Evolutionary conservation across 2,797 vertebrate genomes (phyloP).

Genomic region (Anableps anableps): DNA sequence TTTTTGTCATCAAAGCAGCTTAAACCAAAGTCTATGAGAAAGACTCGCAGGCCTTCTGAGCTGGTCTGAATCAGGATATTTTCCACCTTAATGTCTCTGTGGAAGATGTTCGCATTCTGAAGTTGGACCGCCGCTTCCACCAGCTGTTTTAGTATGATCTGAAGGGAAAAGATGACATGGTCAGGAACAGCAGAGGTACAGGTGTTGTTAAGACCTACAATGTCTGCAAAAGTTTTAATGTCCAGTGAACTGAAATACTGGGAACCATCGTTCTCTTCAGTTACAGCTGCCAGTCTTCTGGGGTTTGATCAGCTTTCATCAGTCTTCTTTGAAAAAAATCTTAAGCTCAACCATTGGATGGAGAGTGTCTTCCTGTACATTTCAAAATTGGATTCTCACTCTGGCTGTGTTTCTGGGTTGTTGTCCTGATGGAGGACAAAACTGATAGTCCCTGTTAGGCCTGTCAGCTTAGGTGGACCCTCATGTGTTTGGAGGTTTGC

Average conservation of each 20-base stretch:
- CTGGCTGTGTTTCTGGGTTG: no score
- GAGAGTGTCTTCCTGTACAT: no score
- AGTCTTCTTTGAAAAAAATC: neutral
- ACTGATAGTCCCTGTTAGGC: no score
- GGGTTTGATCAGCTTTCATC: no score
- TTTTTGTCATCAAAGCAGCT: conserved; percentile 21
- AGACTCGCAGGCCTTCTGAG: neutral
- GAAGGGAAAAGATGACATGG: neutral
- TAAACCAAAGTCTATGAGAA: conserved; percentile 37
- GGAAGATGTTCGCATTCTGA: neutral
- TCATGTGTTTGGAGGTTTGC: no score
- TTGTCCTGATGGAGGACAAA: no score
- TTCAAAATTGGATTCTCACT: no score
- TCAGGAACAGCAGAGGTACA: neutral
- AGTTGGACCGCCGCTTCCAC: neutral
- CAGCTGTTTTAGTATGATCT: neutral
- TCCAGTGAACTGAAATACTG: neutral
- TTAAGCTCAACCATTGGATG: neutral
- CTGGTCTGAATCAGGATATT: neutral
- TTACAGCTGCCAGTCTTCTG: neutral
- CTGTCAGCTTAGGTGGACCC: no score
- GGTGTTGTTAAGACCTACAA: neutral
- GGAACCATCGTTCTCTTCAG: no score
- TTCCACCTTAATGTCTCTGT: neutral
- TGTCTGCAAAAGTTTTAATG: neutral